Percentiles rank a stretch among this genome's conserved stretches.
These are phyloP conservation scores for Stegana nigrithorax DNA, from an alignment of 2,888 invertebrate species.

Conservation along the genomic window DNA sequence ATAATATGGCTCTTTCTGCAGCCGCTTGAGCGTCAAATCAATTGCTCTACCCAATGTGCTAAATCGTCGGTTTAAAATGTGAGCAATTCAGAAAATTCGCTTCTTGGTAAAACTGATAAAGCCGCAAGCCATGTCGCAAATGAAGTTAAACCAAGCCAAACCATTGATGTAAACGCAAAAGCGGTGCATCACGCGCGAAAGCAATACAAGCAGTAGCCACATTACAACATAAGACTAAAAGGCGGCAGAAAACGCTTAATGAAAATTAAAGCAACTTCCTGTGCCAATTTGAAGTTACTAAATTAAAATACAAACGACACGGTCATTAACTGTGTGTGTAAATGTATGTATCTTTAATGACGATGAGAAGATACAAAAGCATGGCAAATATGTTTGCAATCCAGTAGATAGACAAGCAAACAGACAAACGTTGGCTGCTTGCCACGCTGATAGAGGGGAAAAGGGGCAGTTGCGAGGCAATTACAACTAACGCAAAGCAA, in stretches of 20 bases:
- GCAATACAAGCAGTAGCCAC: slow-evolving; percentile 24
- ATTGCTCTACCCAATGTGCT: too few species aligned
- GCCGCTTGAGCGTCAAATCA: too few species aligned
- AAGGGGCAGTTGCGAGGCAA: background rate
- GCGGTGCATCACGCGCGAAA: too few species aligned
- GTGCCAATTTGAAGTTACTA: slow-evolving; percentile 55
- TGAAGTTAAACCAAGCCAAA: too few species aligned
- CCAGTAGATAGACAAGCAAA: slow-evolving; percentile 22
- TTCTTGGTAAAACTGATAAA: too few species aligned
- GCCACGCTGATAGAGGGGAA: slow-evolving; percentile 21
- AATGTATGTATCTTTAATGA: background rate
- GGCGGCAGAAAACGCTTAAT: slow-evolving; percentile 44
- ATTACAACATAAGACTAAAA: slow-evolving; percentile 17
- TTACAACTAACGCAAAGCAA: slow-evolving; percentile 2
- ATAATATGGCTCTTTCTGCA: too few species aligned
- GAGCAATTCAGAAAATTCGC: too few species aligned
- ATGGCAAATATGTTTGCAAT: slow-evolving; percentile 29
- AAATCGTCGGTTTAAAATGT: too few species aligned
- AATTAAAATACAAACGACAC: slow-evolving; percentile 47
- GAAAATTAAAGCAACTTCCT: slow-evolving; percentile 60
- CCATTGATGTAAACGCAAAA: too few species aligned
- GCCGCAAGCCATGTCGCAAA: too few species aligned
- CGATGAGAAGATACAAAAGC: background rate
- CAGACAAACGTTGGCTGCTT: slow-evolving; percentile 7
- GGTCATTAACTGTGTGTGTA: background rate